A percentile compares a stretch with the other conserved stretches of the same genome.
Evolutionary conservation across 2,113 vertebrate species (phyloP).

Genomic region (Oryzias celebensis): DNA sequence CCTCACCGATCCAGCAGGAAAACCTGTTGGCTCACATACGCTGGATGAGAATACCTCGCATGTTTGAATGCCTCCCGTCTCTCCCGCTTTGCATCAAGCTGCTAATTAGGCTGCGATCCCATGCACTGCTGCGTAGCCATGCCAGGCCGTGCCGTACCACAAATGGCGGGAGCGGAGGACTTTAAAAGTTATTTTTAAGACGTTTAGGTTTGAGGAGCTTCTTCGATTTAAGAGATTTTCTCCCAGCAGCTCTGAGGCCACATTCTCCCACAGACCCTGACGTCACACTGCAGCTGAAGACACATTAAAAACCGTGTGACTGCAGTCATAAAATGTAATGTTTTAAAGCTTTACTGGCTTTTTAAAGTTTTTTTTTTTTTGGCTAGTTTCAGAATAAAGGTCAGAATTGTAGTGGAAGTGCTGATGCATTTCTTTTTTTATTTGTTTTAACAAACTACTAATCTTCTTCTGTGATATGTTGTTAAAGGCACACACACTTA

Average conservation of each 20-base stretch:
- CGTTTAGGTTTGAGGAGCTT: slow-evolving; percentile 13
- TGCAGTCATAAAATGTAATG: no score
- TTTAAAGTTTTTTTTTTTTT: no score
- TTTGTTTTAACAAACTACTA: no score
- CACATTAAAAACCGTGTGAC: slow-evolving; percentile 1
- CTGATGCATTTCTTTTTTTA: no score
- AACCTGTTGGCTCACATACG: slow-evolving; percentile 11
- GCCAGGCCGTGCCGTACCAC: slow-evolving; percentile 7
- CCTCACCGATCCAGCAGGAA: slow-evolving; percentile 24
- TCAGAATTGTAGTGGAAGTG: no score
- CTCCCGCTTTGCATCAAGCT: slow-evolving; percentile 34
- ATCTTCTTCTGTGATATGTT: no score
- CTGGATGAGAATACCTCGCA: slow-evolving; percentile 20
- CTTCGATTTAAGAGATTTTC: slow-evolving; percentile 17
- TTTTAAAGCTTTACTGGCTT: no score
- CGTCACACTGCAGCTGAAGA: slow-evolving; percentile 40
- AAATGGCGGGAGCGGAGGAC: neutral
- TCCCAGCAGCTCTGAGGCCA: slow-evolving; percentile 22
- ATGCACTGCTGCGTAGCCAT: slow-evolving; percentile 13
- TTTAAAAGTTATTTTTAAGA: slow-evolving; percentile 18
- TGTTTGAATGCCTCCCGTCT: slow-evolving; percentile 42
- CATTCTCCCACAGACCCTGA: slow-evolving; percentile 17
- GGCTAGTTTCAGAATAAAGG: no score
- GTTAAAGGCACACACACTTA: no score
- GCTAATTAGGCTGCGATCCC: slow-evolving; percentile 28